Base-by-base conservation (phyloP, 2,888 invertebrate genomes). In the Leptinotarsa haldemani region DNA sequence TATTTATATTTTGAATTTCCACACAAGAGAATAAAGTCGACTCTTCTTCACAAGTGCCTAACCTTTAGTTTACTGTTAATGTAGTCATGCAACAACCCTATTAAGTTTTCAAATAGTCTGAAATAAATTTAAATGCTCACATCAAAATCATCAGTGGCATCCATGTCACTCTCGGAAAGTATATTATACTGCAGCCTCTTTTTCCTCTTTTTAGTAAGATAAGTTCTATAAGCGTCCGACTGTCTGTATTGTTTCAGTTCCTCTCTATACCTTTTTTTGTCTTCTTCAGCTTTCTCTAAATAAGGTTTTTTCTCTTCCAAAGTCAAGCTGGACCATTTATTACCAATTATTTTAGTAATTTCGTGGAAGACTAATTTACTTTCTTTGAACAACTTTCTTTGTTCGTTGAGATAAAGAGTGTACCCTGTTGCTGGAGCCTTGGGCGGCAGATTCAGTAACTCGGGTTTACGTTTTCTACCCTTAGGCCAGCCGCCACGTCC, bases 401-500 rank as follows among this genome's bases (percentile, higher is more conserved):
- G 88, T 79, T 90, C 90, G 78, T 90, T 89, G 16, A 90, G 85
- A 85, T 89, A 90, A 53, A 90, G 81, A 77, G 90, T 90, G 82
- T 90, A 90, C 81, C 90, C 90, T 56, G 90, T 90, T 20, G 89
- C 88, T 15, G 91, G 91, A 25, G 90, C 90, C 83, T 90, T 90
- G 1, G 91, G 91, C 1, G 90, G 89, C 56, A 88, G 84, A 81
- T 88, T 87, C 53, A 89, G 83, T 64, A 88, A 76, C 76, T 89
- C 89, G 16, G 89, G 89, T 82, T 91, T 91, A 46, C 91, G 83
- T 83, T 90, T 90, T 70, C 90, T 87, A 1, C 91, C 91, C 84
- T 91, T 91, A 1, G 91, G 91, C 91, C 91, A 91, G 0, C 91
- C 91, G 74, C 91, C 90, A 80, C 90, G 86, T 68, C 88, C 86